These are phyloP conservation scores for Pollenia amentaria DNA, from an alignment of 2,888 invertebrate species.

Conservation along the genomic window DNA sequence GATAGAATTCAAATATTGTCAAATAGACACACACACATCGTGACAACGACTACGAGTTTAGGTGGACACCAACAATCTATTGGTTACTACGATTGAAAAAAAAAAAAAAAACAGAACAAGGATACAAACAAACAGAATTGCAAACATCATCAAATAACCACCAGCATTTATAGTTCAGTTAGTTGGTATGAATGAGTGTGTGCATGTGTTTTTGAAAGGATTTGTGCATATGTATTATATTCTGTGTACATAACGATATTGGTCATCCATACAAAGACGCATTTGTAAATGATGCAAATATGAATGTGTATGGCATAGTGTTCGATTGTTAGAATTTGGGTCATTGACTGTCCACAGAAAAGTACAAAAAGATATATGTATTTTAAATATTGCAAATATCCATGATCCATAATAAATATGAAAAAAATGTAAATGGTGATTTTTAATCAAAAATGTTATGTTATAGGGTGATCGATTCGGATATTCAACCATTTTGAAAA, in stretches of 20 bases:
- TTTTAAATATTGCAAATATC: constrained; percentile 41
- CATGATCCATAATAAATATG: constrained; percentile 32
- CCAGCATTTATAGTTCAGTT: constrained; percentile 51
- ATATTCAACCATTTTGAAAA: too few species aligned
- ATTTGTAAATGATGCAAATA: constrained; percentile 10
- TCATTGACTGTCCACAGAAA: constrained; percentile 58
- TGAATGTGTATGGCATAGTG: background rate
- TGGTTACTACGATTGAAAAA: background rate
- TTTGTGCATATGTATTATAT: background rate
- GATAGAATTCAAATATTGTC: constrained; percentile 51
- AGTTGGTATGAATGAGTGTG: background rate
- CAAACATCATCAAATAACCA: constrained; percentile 59
- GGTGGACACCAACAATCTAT: background rate
- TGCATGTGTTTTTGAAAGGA: background rate
- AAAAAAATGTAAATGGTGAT: background rate
- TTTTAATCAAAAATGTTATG: constrained; percentile 2
- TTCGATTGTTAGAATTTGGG: constrained; percentile 37
- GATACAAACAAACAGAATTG: background rate
- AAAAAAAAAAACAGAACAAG: background rate
- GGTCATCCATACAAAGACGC: constrained; percentile 13
- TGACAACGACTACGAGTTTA: background rate
- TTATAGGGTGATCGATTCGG: too few species aligned
- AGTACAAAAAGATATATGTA: background rate
- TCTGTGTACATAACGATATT: background rate
- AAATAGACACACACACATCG: background rate